Conservation (phyloP, 2,888 invertebrate species). For the Zygaena filipendulae region DNA sequence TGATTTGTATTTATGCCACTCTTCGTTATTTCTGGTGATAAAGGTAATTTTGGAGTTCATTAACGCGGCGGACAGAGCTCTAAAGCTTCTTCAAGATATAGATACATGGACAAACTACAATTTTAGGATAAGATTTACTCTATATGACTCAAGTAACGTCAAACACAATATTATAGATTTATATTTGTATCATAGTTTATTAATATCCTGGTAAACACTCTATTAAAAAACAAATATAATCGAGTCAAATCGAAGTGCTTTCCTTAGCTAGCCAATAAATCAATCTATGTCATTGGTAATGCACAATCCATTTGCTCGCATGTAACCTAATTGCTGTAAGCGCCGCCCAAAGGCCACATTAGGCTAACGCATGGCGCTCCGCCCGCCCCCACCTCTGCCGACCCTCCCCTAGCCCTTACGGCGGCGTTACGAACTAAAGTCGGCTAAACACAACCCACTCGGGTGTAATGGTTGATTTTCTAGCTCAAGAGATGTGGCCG, state of each 20-base stretch:
- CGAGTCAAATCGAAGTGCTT: conserved; percentile 4
- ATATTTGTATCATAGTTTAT: too few relatives aligned
- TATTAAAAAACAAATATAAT: neutral
- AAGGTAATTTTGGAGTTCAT: too few relatives aligned
- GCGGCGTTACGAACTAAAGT: too few relatives aligned
- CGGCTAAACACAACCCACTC: conserved; percentile 41
- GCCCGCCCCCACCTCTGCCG: conserved; percentile 29
- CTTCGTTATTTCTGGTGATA: too few relatives aligned
- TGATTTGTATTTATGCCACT: too few relatives aligned
- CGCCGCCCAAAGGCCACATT: conserved; percentile 63
- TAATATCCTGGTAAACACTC: neutral
- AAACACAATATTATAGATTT: too few relatives aligned
- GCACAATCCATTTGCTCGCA: conserved; percentile 61
- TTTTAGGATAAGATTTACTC: too few relatives aligned
- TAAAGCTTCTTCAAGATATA: too few relatives aligned
- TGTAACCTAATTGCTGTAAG: conserved; percentile 63
- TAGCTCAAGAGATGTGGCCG: conserved; percentile 61
- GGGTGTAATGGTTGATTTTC: conserved; percentile 63
- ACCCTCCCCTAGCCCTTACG: conserved; percentile 13
- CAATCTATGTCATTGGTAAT: conserved; percentile 61
- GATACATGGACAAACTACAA: too few relatives aligned
- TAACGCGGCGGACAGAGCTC: too few relatives aligned
- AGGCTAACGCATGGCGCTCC: conserved; percentile 39
- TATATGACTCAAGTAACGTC: too few relatives aligned
- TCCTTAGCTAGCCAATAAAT: conserved; percentile 42